These are phyloP conservation scores for Vulpes vulpes DNA, from an alignment of 2,113 vertebrate genomes.

Conservation along the genomic window DNA sequence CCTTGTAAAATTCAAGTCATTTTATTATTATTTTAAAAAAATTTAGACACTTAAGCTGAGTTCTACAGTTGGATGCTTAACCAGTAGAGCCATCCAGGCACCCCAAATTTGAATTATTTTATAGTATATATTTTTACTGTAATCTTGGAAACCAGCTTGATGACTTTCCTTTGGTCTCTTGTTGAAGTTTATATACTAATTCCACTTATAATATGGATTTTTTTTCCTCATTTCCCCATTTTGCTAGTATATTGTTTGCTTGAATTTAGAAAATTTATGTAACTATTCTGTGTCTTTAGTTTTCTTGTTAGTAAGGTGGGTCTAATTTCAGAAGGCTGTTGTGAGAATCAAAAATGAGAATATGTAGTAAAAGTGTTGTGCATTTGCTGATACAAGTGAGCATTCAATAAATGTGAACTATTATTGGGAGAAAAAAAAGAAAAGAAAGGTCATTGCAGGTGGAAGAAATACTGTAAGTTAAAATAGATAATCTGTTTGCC, in stretches of 20 bases:
- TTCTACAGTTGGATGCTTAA: not conserved
- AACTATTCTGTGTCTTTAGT: not conserved
- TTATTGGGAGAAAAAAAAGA: not conserved
- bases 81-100: not conserved
- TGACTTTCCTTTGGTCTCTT: not conserved
- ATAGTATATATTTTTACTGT: not conserved
- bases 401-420: not conserved
- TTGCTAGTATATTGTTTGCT: not conserved
- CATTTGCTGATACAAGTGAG: not conserved
- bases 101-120: not conserved
- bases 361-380: not conserved
- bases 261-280: not conserved
- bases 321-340: not conserved
- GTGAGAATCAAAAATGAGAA: not conserved
- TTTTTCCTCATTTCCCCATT: not conserved
- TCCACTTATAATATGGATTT: not conserved
- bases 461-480: not conserved
- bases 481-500: not conserved
- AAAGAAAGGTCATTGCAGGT: not conserved
- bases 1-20: not conserved
- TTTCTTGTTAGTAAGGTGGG: not conserved
- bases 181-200: not conserved
- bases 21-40: not conserved
- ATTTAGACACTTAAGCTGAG: not conserved
- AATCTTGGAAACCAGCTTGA: not conserved